phyloP scores from a whole-genome alignment of 2,113 vertebrate species.

The Ctenodactylus gundi region DNA sequence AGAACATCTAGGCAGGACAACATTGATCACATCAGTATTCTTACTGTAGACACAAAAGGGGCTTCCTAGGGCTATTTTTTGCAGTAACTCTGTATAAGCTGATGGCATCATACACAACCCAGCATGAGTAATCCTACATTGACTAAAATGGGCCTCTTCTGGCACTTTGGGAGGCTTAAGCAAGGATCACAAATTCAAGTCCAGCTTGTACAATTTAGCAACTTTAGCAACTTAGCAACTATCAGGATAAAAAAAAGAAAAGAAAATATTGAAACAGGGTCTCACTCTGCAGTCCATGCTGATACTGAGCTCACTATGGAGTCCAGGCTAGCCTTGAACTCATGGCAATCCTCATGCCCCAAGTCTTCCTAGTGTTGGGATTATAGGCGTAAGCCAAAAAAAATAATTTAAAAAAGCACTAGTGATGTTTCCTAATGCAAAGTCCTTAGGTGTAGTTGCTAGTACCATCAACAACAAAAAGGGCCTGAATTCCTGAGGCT shows the following conservation, averaged over 20 bases:
- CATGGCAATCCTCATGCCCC: too few relatives aligned
- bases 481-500: background rate
- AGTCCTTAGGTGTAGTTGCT: too few relatives aligned
- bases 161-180: background rate
- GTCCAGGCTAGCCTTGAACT: too few relatives aligned
- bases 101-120: background rate
- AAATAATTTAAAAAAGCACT: background rate
- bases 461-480: too few relatives aligned
- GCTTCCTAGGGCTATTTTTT: background rate
- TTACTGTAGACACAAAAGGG: background rate
- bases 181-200: background rate
- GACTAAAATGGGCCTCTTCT: background rate
- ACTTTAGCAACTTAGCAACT: background rate
- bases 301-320: too few relatives aligned
- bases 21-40: background rate
- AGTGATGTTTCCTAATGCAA: background rate
- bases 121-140: background rate
- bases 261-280: too few relatives aligned
- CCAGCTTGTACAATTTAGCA: background rate
- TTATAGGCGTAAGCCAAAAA: too few relatives aligned
- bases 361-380: too few relatives aligned
- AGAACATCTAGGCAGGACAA: background rate
- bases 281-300: too few relatives aligned
- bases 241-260: too few relatives aligned
- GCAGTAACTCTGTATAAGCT: background rate